Evolutionary conservation across 1,140 invertebrate genomes (phyloP).

Genomic region (Elymnias hypermnestra): DNA sequence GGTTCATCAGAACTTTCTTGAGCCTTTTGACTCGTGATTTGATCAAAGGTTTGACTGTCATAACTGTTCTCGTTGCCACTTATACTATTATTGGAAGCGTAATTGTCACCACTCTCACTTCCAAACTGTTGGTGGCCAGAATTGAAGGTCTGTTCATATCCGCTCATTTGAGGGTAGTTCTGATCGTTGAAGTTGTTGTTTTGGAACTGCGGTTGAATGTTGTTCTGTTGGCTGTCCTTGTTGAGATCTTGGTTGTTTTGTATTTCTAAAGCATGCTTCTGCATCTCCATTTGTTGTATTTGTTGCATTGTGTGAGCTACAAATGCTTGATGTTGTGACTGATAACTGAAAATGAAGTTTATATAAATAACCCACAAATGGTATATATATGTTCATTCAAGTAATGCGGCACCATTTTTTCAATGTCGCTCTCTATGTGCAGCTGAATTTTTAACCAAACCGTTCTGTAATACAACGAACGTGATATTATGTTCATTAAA

Average conservation of each 20-base stretch:
- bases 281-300: slow-evolving; percentile 89
- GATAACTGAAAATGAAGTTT: slow-evolving; percentile 77
- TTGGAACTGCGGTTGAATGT: slow-evolving; percentile 46
- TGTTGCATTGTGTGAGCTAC: slow-evolving; percentile 92
- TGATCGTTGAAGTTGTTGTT: slow-evolving; percentile 57
- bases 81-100: slow-evolving; percentile 61
- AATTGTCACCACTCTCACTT: slow-evolving; percentile 65
- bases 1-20: slow-evolving; percentile 47
- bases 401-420: too few species aligned
- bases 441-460: too few species aligned
- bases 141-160: slow-evolving; percentile 51
- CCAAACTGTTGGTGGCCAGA: slow-evolving; percentile 52
- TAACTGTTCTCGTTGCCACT: slow-evolving; percentile 68
- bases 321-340: slow-evolving; percentile 96
- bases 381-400: too few species aligned
- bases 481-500: too few species aligned
- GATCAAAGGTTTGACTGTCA: slow-evolving; percentile 66
- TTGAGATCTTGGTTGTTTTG: slow-evolving; percentile 72
- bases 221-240: slow-evolving; percentile 48
- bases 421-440: too few species aligned
- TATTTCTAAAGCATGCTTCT: slow-evolving; percentile 85
- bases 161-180: slow-evolving; percentile 42
- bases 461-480: too few species aligned
- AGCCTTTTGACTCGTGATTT: slow-evolving; percentile 47
- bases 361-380: slow-evolving; percentile 11